A percentile compares a stretch with the other conserved stretches of the same genome.
These are phyloP conservation scores for Linepithema humile DNA, from an alignment of 1,140 invertebrate species.

Conservation along the genomic window DNA sequence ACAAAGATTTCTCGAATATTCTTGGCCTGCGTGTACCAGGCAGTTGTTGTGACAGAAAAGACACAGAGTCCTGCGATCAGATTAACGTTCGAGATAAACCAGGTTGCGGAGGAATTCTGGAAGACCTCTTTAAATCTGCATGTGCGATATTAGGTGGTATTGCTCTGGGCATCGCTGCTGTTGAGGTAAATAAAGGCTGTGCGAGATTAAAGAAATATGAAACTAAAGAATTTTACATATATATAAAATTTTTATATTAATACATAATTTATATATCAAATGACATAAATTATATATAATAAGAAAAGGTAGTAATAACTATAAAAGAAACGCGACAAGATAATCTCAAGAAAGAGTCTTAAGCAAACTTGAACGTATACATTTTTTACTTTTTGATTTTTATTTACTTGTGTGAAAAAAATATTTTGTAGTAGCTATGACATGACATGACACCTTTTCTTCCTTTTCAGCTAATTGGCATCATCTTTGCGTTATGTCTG, in stretches of 20 bases:
- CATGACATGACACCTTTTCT: neutral
- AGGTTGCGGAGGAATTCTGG: slow-evolving; percentile 83
- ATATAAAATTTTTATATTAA: too few relatives aligned
- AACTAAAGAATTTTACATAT: neutral
- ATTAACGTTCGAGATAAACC: neutral
- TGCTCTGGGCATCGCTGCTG: slow-evolving; percentile 88
- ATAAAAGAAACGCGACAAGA: neutral
- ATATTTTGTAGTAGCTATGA: neutral
- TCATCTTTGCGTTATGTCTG: slow-evolving; percentile 93
- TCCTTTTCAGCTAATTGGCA: slow-evolving; percentile 89
- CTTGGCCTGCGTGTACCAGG: slow-evolving; percentile 76
- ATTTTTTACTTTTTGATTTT: neutral
- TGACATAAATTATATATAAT: too few relatives aligned
- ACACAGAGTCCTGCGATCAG: neutral
- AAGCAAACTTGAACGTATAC: neutral
- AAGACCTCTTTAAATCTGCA: slow-evolving; percentile 82
- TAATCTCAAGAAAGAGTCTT: neutral
- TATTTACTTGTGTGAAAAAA: neutral
- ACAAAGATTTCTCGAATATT: slow-evolving; percentile 81
- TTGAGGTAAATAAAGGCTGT: slow-evolving; percentile 85
- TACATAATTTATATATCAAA: too few relatives aligned
- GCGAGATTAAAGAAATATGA: neutral
- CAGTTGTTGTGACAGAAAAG: slow-evolving; percentile 67
- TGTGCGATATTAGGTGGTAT: slow-evolving; percentile 87
- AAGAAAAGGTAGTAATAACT: neutral